Conservation (phyloP, 92 coral and sea anemone genomes). For the Heteractis magnifica region DNA sequence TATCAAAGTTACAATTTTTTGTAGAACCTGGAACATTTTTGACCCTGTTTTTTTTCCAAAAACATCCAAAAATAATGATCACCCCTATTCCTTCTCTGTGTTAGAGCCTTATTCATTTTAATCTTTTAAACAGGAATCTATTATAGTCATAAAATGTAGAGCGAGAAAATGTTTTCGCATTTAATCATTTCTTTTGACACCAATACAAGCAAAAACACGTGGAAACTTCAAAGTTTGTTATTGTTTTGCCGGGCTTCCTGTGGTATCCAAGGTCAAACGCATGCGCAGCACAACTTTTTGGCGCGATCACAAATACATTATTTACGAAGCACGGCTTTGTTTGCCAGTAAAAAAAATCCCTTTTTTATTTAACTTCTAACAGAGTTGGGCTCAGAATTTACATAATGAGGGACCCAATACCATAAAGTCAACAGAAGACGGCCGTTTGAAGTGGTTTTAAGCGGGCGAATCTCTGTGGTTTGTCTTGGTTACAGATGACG, state of each 20-base stretch:
- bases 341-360: constrained; percentile 23
- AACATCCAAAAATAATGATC: no score
- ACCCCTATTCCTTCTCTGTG: no score
- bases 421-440: constrained; percentile 16
- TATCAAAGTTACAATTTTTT: no score
- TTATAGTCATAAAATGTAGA: no score
- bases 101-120: no score
- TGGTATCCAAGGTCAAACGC: constrained; percentile 44
- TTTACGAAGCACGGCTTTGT: constrained; percentile 64
- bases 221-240: background rate
- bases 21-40: no score
- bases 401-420: constrained; percentile 31
- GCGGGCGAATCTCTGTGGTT: constrained; percentile 9
- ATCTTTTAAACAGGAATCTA: no score
- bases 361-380: constrained; percentile 17
- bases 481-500: constrained; percentile 1
- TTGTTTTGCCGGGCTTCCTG: constrained; percentile 27
- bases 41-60: no score
- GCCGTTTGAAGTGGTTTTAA: constrained; percentile 4
- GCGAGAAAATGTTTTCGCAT: no score
- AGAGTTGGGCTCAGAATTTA: constrained; percentile 15
- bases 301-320: constrained; percentile 78
- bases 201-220: background rate
- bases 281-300: constrained; percentile 69
- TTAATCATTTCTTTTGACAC: no score